phyloP scores from a whole-genome alignment of 2,888 invertebrate species.

The Tenthredo mesomela region DNA sequence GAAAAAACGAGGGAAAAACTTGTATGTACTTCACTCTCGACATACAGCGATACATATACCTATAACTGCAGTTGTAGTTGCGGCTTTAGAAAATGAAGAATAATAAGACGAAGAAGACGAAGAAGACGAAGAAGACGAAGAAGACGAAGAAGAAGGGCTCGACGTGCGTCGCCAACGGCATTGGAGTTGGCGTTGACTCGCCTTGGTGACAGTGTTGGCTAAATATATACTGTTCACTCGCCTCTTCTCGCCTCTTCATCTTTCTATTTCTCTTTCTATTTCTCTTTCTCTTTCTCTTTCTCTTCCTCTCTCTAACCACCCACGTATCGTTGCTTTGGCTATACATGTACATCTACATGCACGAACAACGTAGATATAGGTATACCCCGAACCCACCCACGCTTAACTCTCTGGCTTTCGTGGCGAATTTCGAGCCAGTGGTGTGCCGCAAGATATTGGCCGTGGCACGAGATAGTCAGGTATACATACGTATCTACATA shows the following conservation, averaged over 20 bases:
- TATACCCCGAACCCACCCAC: neutral
- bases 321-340: slow-evolving; percentile 6
- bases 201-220: slow-evolving; percentile 46
- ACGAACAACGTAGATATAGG: neutral
- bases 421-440: slow-evolving; percentile 34
- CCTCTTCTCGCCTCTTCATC: slow-evolving; percentile 8
- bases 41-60: slow-evolving; percentile 24
- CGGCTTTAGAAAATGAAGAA: neutral
- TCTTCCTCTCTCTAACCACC: neutral
- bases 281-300: slow-evolving; percentile 33
- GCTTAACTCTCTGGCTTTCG: slow-evolving; percentile 10
- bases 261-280: slow-evolving; percentile 27
- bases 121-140: slow-evolving; percentile 47
- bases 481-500: neutral
- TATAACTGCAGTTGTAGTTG: neutral
- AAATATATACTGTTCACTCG: slow-evolving; percentile 41
- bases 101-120: slow-evolving; percentile 48
- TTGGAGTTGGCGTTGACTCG: slow-evolving; percentile 37
- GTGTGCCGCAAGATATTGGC: slow-evolving; percentile 42
- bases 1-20: neutral
- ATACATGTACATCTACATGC: neutral
- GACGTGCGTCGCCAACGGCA: slow-evolving; percentile 44
- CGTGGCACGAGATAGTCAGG: slow-evolving; percentile 17
- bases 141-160: slow-evolving; percentile 46
- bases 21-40: slow-evolving; percentile 21